These are phyloP conservation scores for Mellilla xanthometata DNA, from an alignment of 2,888 invertebrate genomes.

Conservation along the genomic window DNA sequence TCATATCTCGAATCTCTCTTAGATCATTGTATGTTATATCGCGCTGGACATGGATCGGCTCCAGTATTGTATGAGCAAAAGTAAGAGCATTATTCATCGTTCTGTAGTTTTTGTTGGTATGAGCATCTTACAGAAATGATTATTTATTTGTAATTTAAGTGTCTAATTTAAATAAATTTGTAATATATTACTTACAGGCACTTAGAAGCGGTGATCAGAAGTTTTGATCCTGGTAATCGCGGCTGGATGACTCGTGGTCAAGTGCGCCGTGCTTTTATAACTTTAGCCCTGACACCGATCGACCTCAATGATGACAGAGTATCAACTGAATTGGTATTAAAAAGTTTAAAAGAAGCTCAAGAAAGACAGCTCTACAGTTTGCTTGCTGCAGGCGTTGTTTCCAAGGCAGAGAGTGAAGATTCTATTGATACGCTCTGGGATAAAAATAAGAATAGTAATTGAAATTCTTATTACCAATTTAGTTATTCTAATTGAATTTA, in stretches of 20 bases:
- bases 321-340: constrained; percentile 43
- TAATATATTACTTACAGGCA: constrained; percentile 43
- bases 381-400: constrained; percentile 45
- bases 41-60: constrained; percentile 59
- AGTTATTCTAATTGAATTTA: too few relatives aligned
- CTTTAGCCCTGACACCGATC: constrained; percentile 53
- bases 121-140: too few relatives aligned
- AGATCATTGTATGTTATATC: constrained; percentile 68
- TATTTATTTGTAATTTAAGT: too few relatives aligned
- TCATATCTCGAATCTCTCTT: constrained; percentile 54
- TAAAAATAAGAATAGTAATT: not conserved
- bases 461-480: too few relatives aligned
- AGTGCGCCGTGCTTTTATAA: constrained; percentile 54
- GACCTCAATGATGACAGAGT: constrained; percentile 45
- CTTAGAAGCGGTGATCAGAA: constrained; percentile 62
- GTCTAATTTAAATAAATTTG: too few relatives aligned
- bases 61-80: constrained; percentile 65
- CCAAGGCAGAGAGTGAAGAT: constrained; percentile 19
- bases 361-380: constrained; percentile 53
- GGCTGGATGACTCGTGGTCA: constrained; percentile 69
- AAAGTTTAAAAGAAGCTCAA: constrained; percentile 47
- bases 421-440: constrained; percentile 12
- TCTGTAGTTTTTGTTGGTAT: too few relatives aligned
- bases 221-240: constrained; percentile 69
- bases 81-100: constrained; percentile 35